Evolutionary conservation across 2,888 invertebrate genomes (phyloP), one percentile per base, ranked within the genome.

Genomic region (Chalcis sispes): DNA sequence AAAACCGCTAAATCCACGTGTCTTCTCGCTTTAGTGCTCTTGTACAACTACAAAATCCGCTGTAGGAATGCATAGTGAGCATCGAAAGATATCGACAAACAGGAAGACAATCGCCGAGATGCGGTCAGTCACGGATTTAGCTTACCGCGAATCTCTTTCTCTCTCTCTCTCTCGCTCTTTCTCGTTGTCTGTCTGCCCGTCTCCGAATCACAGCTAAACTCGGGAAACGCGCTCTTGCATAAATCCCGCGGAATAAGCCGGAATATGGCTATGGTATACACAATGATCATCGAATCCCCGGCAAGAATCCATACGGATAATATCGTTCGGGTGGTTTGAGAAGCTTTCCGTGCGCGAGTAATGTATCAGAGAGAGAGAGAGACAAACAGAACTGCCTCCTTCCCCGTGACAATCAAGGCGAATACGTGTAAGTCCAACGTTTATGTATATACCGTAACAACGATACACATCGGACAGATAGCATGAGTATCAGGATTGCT

Each of bases 161-260:
- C n/a, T n/a, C n/a, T n/a, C n/a, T n/a, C n/a, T n/a, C n/a, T n/a
- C n/a, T n/a, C n/a, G n/a, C n/a, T n/a, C n/a, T n/a, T n/a, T n/a
- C n/a, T n/a, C n/a, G n/a, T n/a, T n/a, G n/a, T n/a, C n/a, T n/a
- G n/a, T n/a, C n/a, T n/a, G n/a, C 27, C 3, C 23, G 46, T 3
- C 42, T 36, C 42, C 1, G 25, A 29, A 42, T 62, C 54, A 20
- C 15, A 15, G 29, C 54, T 20, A 4, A 7, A 20, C 18, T 23
- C 20, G 10, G 23, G 1, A 25, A 2, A 10, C 61, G 29, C 59
- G 32, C 5, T 18, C 62, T 56, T 58, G 67, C 76, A 62, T 72
- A 67, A 76, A 66, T 71, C 52, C 32, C 48, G n/a, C 13, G 36
- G 40, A 69, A 56, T 69, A 64, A 72, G 56, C 42, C 25, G 13